These are phyloP conservation scores for Dromococcyx pavoninus DNA, from an alignment of 2,797 vertebrate genomes.

Conservation along the genomic window DNA sequence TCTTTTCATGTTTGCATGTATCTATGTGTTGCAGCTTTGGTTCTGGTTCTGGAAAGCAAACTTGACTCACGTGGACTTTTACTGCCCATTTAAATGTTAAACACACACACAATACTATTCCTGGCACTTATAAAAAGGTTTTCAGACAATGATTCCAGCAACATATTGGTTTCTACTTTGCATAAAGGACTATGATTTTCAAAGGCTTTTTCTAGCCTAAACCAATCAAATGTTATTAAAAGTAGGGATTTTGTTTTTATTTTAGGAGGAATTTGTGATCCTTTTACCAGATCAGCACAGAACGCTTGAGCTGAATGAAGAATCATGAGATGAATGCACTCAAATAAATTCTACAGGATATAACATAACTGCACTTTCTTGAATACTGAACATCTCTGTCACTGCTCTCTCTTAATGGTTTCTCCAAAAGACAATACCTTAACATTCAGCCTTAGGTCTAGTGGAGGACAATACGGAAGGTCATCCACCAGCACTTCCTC, in stretches of 20 bases:
- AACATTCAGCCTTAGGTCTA: background rate
- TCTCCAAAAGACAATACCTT: background rate
- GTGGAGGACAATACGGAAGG: background rate
- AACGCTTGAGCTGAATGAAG: background rate
- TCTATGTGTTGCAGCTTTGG: background rate
- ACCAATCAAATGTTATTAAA: background rate
- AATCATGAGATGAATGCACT: background rate
- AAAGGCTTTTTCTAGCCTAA: background rate
- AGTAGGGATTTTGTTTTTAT: background rate
- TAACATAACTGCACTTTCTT: background rate
- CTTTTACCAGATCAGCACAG: background rate
- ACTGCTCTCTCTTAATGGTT: background rate
- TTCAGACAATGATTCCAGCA: constrained; percentile 8
- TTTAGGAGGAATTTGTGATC: constrained; percentile 6
- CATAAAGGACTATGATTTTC: background rate
- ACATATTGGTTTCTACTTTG: background rate
- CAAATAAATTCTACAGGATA: background rate
- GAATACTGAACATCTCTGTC: background rate
- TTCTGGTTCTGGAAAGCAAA: constrained; percentile 35
- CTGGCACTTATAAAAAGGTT: constrained; percentile 26
- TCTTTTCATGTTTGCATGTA: constrained; percentile 15
- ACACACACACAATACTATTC: constrained; percentile 3
- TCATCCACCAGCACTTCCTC: background rate
- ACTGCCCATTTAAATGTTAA: constrained; percentile 42
- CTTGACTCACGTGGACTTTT: background rate